phyloP scores from a whole-genome alignment of 2,888 invertebrate species.

The Dysmachus trigonus region DNA sequence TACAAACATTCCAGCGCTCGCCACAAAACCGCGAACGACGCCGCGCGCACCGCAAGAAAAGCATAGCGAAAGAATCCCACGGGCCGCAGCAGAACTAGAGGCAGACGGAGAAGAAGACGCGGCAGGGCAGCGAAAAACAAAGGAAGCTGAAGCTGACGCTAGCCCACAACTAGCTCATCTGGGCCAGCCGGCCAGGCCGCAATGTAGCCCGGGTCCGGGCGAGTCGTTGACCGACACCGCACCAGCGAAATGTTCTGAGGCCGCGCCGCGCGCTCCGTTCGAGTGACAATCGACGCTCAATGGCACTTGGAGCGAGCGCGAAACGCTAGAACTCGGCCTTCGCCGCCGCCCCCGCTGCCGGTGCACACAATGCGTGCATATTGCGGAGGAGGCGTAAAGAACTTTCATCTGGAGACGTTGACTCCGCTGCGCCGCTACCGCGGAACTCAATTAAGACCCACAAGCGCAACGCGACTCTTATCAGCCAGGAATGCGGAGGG shows the following conservation, averaged over 20 bases:
- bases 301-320: not conserved
- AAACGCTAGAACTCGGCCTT: not conserved
- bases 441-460: not conserved
- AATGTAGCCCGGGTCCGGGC: not conserved
- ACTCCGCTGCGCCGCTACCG: not conserved
- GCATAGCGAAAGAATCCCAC: not conserved
- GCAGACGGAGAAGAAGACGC: not conserved
- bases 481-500: not conserved
- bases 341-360: not conserved
- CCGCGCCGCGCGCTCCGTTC: not conserved
- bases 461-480: not conserved
- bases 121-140: conserved; percentile 18
- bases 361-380: not conserved
- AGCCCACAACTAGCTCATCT: not conserved
- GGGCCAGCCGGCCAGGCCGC: not conserved
- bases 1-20: not conserved
- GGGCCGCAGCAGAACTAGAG: not conserved
- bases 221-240: conserved; percentile 30
- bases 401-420: not conserved
- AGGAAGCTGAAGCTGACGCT: not conserved
- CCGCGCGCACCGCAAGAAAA: too few relatives aligned
- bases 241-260: not conserved
- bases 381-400: not conserved
- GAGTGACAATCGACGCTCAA: conserved; percentile 27
- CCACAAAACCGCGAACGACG: not conserved